Percentiles rank a stretch among this genome's conserved stretches.
Evolutionary conservation across 2,797 vertebrate species (phyloP).

Genomic region (Molossus molossus): DNA sequence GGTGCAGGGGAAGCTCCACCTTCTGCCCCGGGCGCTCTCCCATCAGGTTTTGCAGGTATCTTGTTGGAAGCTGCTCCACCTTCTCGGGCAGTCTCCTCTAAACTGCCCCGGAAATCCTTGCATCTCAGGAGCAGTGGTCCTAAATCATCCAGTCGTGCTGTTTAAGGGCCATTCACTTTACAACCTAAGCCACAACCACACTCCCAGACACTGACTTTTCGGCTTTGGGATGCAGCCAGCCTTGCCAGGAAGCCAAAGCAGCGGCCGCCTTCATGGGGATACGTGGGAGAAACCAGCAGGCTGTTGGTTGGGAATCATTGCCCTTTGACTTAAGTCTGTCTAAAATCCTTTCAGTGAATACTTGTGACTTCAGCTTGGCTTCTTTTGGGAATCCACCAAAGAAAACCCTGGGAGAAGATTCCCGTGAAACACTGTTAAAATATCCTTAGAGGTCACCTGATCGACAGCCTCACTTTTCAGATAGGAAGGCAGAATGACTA

Average conservation of each 20-base stretch:
- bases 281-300: background rate
- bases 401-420: background rate
- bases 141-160: background rate
- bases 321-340: background rate
- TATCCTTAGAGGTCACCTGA: background rate
- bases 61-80: background rate
- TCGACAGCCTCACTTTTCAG: background rate
- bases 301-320: background rate
- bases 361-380: background rate
- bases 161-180: background rate
- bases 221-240: background rate
- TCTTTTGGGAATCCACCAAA: background rate
- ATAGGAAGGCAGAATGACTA: background rate
- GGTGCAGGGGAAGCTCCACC: background rate
- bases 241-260: slow-evolving; percentile 11
- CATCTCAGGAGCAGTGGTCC: background rate
- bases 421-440: background rate
- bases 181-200: background rate
- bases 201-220: background rate
- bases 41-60: background rate
- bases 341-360: background rate
- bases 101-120: background rate
- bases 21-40: background rate
- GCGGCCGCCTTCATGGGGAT: background rate
- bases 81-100: background rate